Percentiles rank a stretch among this genome's conserved stretches.
phyloP scores from a whole-genome alignment of 2,113 vertebrate genomes.

The Rhynchomys soricoides region DNA sequence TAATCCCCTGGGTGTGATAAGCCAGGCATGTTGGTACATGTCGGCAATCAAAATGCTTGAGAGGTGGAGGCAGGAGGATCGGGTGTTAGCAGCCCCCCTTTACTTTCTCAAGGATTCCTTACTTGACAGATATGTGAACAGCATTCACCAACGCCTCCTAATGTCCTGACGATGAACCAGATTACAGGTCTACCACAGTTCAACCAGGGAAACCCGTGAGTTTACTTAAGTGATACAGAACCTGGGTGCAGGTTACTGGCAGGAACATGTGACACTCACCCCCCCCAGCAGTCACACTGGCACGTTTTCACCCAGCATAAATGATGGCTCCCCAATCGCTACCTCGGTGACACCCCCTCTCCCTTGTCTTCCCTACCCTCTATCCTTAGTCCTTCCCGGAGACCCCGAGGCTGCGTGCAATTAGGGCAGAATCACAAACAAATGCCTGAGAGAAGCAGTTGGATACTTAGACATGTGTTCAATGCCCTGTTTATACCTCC shows the following conservation, averaged over 20 bases:
- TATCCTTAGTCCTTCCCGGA: not conserved
- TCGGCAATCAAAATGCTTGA: not conserved
- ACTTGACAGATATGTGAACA: not conserved
- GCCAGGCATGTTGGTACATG: too few species aligned
- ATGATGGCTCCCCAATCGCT: not conserved
- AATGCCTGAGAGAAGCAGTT: not conserved
- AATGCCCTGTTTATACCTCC: not conserved
- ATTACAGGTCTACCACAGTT: not conserved
- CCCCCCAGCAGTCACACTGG: not conserved
- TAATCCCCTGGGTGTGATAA: not conserved
- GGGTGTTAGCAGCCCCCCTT: not conserved
- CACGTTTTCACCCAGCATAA: not conserved
- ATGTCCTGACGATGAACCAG: not conserved
- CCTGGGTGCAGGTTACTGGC: not conserved
- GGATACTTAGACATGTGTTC: not conserved
- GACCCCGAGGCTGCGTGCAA: too few species aligned
- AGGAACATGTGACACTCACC: not conserved
- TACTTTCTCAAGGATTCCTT: not conserved
- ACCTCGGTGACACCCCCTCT: not conserved
- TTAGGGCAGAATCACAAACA: not conserved
- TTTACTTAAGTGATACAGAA: not conserved
- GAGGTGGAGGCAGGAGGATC: not conserved
- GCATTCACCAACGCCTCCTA: not conserved
- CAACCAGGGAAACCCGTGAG: not conserved
- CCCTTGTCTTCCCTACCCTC: not conserved